Conservation (phyloP, 2,797 vertebrate genomes). For the Chromis chromis region DNA sequence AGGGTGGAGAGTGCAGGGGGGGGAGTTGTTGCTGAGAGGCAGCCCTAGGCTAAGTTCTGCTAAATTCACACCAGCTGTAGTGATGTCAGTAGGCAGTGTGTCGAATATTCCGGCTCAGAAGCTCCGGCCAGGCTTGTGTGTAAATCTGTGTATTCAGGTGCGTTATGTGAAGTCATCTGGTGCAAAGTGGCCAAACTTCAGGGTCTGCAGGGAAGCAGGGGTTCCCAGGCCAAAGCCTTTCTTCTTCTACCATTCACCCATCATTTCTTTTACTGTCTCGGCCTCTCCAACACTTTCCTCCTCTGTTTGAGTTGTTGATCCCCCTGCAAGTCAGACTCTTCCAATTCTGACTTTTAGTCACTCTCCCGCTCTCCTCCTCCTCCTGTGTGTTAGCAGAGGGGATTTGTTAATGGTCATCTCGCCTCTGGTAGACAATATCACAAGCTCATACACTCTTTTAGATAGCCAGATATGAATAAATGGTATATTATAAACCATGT, state of each 20-base stretch:
- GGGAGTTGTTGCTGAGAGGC: slow-evolving; percentile 44
- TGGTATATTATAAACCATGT: too few relatives aligned
- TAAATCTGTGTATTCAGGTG: slow-evolving; percentile 89
- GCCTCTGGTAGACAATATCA: not conserved
- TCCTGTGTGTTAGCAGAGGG: slow-evolving; percentile 13
- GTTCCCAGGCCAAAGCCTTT: slow-evolving; percentile 75
- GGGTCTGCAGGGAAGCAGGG: slow-evolving; percentile 71
- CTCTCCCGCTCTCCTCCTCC: slow-evolving; percentile 38
- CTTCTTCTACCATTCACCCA: slow-evolving; percentile 60
- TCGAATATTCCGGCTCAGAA: slow-evolving; percentile 81
- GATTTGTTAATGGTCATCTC: slow-evolving; percentile 15
- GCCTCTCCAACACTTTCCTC: slow-evolving; percentile 29
- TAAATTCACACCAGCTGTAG: slow-evolving; percentile 85
- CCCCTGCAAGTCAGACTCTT: slow-evolving; percentile 28
- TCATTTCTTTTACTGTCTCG: slow-evolving; percentile 53
- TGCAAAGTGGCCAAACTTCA: slow-evolving; percentile 68
- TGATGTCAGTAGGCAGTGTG: slow-evolving; percentile 83
- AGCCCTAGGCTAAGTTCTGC: slow-evolving; percentile 58
- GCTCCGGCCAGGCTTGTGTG: slow-evolving; percentile 74
- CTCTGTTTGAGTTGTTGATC: slow-evolving; percentile 47
- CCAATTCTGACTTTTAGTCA: slow-evolving; percentile 27
- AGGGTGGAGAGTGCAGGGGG: not conserved
- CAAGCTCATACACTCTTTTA: not conserved
- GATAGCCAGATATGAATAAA: not conserved
- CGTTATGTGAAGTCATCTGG: slow-evolving; percentile 82